Percentiles rank a stretch among this genome's conserved stretches.
Conservation (phyloP, 2,888 invertebrate genomes). For the Bugula neritina region DNA sequence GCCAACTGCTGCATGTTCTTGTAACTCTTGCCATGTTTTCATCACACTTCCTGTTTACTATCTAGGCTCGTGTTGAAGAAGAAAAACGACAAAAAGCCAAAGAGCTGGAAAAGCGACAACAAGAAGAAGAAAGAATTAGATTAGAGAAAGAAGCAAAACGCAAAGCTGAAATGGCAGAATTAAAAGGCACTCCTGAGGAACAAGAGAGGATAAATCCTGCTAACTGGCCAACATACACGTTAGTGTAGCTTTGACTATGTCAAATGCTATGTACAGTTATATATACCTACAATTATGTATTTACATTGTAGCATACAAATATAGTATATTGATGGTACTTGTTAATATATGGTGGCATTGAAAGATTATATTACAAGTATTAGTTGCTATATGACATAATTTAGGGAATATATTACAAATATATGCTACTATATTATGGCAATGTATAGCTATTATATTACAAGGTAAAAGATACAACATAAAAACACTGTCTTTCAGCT, state of each 20-base stretch:
- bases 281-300: background rate
- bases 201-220: slow-evolving; percentile 40
- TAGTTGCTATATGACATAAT: no score
- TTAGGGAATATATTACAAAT: no score
- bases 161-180: slow-evolving; percentile 33
- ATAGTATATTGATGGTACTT: no score
- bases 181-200: slow-evolving; percentile 37
- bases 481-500: no score
- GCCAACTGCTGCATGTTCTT: no score
- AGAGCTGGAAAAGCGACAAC: slow-evolving; percentile 34
- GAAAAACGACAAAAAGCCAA: slow-evolving; percentile 33
- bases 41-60: no score
- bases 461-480: no score
- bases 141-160: slow-evolving; percentile 35
- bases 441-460: no score
- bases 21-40: no score
- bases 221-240: slow-evolving; percentile 45
- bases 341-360: no score
- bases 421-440: no score
- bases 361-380: no score
- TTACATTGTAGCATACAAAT: background rate
- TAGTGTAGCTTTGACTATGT: slow-evolving; percentile 29
- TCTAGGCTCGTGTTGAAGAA: slow-evolving; percentile 26
- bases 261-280: background rate
- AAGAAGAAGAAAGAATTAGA: slow-evolving; percentile 35